phyloP scores from a whole-genome alignment of 2,888 invertebrate species.

The Cistogaster globosa region DNA sequence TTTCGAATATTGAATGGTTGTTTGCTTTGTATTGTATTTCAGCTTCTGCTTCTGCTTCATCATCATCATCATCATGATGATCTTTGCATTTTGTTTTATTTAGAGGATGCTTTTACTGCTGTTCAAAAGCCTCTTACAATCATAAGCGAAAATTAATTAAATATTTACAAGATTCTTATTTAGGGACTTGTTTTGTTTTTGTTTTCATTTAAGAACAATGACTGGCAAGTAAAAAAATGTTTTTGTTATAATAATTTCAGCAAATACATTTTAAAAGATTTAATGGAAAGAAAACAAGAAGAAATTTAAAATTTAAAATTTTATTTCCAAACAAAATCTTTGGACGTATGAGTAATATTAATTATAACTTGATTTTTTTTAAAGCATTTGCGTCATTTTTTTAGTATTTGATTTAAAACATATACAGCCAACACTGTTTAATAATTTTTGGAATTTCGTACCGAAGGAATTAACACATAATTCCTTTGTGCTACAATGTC shows the following conservation, averaged over 20 bases:
- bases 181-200: constrained; percentile 30
- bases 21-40: constrained; percentile 28
- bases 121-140: constrained; percentile 77
- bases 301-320: not conserved
- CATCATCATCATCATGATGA: constrained; percentile 3
- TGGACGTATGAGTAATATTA: constrained; percentile 4
- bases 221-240: constrained; percentile 13
- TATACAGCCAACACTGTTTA: too few species aligned
- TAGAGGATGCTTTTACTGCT: constrained; percentile 22
- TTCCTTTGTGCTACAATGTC: too few species aligned
- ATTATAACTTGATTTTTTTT: not conserved
- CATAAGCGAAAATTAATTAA: constrained; percentile 80
- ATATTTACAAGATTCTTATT: constrained; percentile 79
- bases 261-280: not conserved
- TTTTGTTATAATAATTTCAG: not conserved
- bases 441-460: too few species aligned
- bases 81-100: constrained; percentile 10
- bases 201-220: not conserved
- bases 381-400: too few species aligned
- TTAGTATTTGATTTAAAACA: too few species aligned
- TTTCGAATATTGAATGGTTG: not conserved
- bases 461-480: too few species aligned
- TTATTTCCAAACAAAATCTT: not conserved
- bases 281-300: not conserved
- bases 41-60: constrained; percentile 5